phyloP scores from a whole-genome alignment of 1,140 invertebrate species.

The Drosophila erecta region DNA sequence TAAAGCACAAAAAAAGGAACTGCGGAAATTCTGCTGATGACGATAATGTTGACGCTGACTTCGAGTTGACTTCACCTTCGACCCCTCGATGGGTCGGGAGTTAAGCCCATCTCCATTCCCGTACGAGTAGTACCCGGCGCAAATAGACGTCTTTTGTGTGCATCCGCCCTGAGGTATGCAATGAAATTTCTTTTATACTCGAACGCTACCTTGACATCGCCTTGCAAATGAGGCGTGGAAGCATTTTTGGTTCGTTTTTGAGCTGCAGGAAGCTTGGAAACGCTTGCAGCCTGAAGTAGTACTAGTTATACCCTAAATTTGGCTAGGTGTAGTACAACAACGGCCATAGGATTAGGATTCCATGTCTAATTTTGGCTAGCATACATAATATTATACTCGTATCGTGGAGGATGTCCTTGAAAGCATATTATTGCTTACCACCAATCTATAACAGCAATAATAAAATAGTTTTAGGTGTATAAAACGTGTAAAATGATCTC shows the following conservation, averaged over 20 bases:
- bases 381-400: no score
- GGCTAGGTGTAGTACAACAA: conserved; percentile 16
- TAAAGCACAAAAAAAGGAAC: conserved; percentile 80
- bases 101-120: conserved; percentile 46
- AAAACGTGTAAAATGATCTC: no score
- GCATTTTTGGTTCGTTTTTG: conserved; percentile 53
- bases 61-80: conserved; percentile 1
- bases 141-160: conserved; percentile 11
- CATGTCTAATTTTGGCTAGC: no score
- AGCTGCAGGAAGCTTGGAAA: conserved; percentile 12
- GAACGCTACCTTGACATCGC: conserved; percentile 26
- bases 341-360: background rate
- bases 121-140: background rate
- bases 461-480: no score
- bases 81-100: conserved; percentile 16
- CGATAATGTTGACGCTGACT: conserved; percentile 77
- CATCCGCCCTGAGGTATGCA: conserved; percentile 51
- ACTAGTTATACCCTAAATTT: conserved; percentile 8
- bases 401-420: no score
- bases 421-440: background rate
- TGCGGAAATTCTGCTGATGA: conserved; percentile 81
- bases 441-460: no score
- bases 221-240: conserved; percentile 68
- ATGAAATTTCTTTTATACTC: conserved; percentile 71
- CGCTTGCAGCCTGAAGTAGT: conserved; percentile 26